Conservation (phyloP, 2,888 invertebrate genomes). For the Spatulosminthurus flaviceps region DNA sequence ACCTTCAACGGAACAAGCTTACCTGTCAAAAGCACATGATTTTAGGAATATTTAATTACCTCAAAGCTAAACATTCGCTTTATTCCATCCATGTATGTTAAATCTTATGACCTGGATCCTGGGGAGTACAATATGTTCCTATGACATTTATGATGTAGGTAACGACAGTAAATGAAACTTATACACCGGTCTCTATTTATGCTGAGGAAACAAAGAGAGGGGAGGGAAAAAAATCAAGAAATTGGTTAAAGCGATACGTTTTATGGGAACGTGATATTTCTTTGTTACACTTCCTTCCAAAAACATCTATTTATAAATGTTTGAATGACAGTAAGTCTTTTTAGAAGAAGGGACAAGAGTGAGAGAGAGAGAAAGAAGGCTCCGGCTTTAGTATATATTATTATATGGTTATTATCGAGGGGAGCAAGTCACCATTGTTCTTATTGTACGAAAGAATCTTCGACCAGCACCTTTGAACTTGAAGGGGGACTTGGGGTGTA, state of each 20-base stretch:
- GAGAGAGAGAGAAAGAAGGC: background rate
- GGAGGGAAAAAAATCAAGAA: background rate
- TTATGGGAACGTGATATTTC: conserved; percentile 19
- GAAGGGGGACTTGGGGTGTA: background rate
- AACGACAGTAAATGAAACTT: no score
- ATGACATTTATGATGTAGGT: no score
- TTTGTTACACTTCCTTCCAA: background rate
- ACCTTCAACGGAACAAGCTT: background rate
- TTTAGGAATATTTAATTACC: no score
- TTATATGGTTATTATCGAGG: background rate
- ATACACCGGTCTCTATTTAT: no score
- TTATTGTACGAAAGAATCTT: background rate
- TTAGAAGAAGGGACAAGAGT: background rate
- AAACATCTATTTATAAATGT: background rate
- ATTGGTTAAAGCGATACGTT: conserved; percentile 24
- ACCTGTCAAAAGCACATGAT: no score
- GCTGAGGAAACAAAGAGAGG: background rate
- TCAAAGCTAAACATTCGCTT: no score
- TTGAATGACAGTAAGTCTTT: conserved; percentile 8
- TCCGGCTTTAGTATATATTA: background rate
- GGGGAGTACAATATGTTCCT: background rate
- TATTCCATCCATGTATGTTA: background rate
- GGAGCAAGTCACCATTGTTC: background rate
- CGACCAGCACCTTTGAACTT: background rate
- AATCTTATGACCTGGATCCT: conserved; percentile 1